Evolutionary conservation across 2,797 vertebrate genomes (phyloP).

Genomic region (Dryobates pubescens): DNA sequence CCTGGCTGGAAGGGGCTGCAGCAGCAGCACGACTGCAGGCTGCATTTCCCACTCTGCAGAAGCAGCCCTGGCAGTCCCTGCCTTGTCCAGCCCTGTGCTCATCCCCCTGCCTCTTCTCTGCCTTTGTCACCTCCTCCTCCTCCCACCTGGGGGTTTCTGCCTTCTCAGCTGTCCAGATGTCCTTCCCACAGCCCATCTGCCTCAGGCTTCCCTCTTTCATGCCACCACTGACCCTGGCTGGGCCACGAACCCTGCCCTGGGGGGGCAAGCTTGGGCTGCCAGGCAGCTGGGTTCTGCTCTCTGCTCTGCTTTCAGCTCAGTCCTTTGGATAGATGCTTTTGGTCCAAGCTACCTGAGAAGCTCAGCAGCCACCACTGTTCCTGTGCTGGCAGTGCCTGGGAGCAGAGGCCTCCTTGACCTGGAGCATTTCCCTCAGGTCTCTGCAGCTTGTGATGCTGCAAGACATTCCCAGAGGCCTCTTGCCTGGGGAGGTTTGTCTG

Average conservation of each 20-base stretch:
- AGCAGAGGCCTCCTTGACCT: rapidly evolving
- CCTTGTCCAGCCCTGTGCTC: neutral
- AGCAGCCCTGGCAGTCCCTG: neutral
- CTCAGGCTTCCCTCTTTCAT: neutral
- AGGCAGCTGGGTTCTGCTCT: neutral
- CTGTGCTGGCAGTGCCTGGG: neutral
- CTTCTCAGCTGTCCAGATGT: neutral
- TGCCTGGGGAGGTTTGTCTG: rapidly evolving
- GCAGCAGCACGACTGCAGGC: neutral
- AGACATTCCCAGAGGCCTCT: neutral
- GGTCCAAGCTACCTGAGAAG: neutral
- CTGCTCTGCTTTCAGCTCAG: neutral
- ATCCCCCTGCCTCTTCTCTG: neutral
- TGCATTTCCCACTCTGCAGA: neutral
- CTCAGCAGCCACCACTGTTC: rapidly evolving
- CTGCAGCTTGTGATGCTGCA: neutral
- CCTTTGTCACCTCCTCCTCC: neutral
- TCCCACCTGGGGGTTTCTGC: neutral
- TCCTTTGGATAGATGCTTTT: neutral
- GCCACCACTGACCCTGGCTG: neutral
- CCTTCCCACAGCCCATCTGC: neutral
- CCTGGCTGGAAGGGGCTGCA: neutral
- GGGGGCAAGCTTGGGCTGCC: neutral
- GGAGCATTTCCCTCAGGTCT: neutral
- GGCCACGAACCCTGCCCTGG: neutral